These are phyloP conservation scores for Illadopsis cleaveri DNA, from an alignment of 2,113 vertebrate genomes.

Conservation along the genomic window DNA sequence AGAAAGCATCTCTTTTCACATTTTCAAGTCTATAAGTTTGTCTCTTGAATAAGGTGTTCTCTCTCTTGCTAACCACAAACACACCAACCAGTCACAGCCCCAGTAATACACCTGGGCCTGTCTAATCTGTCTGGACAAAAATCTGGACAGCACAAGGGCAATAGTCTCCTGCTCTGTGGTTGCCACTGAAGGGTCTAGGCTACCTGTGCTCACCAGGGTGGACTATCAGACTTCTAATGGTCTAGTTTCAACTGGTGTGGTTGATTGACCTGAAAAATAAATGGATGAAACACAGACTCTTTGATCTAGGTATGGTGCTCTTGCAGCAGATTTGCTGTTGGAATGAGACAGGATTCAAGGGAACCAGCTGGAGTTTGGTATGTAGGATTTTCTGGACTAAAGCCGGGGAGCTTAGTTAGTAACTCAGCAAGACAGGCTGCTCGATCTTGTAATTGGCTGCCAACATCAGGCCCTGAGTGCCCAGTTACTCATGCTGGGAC, in stretches of 20 bases:
- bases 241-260: background rate
- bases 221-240: background rate
- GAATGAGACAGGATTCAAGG: slow-evolving; percentile 7
- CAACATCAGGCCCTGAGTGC: background rate
- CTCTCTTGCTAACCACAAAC: background rate
- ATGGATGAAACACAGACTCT: background rate
- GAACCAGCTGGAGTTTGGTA: slow-evolving; percentile 8
- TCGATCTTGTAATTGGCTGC: background rate
- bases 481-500: background rate
- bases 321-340: background rate
- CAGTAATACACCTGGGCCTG: background rate
- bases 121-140: background rate
- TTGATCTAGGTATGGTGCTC: background rate
- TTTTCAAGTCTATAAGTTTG: background rate
- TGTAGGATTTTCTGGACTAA: slow-evolving; percentile 15
- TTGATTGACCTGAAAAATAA: background rate
- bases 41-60: background rate
- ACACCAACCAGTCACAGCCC: background rate
- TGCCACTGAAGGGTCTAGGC: background rate
- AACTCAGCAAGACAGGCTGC: background rate
- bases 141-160: background rate
- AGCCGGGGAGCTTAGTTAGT: slow-evolving; percentile 5
- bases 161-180: background rate
- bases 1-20: background rate
- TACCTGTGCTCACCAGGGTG: background rate